Conservation (phyloP, 92 coral and sea anemone species). For the Virgularia gustaviana region DNA sequence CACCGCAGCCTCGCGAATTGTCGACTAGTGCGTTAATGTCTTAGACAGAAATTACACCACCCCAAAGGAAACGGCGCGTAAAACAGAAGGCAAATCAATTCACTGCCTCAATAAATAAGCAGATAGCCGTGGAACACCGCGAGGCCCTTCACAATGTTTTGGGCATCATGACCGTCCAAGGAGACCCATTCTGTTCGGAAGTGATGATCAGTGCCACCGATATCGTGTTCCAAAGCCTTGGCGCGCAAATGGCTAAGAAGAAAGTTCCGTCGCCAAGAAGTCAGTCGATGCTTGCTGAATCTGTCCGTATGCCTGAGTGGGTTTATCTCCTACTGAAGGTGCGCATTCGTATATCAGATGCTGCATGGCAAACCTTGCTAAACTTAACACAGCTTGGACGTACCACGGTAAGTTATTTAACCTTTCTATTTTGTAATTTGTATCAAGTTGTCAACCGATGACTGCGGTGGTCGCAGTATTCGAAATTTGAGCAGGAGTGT, state of each 20-base stretch:
- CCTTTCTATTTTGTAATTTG: neutral
- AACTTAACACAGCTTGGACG: slow-evolving; percentile 1
- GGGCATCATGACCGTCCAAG: neutral
- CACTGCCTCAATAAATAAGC: too few relatives aligned
- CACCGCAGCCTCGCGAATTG: too few relatives aligned
- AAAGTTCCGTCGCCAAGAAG: neutral
- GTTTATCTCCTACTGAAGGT: neutral
- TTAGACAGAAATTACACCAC: too few relatives aligned
- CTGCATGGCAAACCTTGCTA: slow-evolving; percentile 2
- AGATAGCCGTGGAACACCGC: neutral
- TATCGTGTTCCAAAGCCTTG: neutral
- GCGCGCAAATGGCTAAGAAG: neutral
- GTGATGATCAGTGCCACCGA: neutral
- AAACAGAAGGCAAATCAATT: too few relatives aligned
- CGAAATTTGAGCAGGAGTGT: too few relatives aligned
- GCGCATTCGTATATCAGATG: neutral
- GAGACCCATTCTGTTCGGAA: neutral
- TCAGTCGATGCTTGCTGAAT: neutral
- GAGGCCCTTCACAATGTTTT: neutral
- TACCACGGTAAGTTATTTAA: neutral
- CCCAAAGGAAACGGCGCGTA: too few relatives aligned
- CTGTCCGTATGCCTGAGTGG: slow-evolving; percentile 2
- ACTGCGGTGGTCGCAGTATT: too few relatives aligned
- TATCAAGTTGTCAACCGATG: neutral
- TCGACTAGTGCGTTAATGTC: too few relatives aligned